A percentile compares a stretch with the other conserved stretches of the same genome.
Evolutionary conservation across 2,888 invertebrate genomes (phyloP).

Genomic region (Clepsis dumicolana): DNA sequence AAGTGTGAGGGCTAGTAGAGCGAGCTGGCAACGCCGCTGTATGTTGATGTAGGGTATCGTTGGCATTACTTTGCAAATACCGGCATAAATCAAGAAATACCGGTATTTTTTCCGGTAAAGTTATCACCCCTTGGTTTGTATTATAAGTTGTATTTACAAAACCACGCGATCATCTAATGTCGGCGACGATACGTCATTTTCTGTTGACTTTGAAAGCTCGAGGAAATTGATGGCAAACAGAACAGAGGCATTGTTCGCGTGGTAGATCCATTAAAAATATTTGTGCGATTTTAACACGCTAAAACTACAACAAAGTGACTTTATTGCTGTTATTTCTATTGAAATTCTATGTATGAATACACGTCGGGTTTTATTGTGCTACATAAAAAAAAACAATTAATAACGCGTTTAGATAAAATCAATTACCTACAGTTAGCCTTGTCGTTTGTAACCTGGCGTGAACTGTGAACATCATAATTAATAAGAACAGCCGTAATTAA

Average conservation of each 20-base stretch:
- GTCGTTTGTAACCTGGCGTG: slow-evolving; percentile 19
- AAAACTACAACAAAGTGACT: neutral
- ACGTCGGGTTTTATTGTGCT: slow-evolving; percentile 21
- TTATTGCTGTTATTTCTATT: slow-evolving; percentile 19
- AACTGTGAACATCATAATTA: neutral
- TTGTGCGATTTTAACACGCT: slow-evolving; percentile 1
- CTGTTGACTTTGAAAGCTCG: slow-evolving; percentile 12
- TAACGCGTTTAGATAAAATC: slow-evolving; percentile 34
- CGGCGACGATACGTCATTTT: slow-evolving; percentile 18
- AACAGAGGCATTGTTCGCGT: neutral
- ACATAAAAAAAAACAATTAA: slow-evolving; percentile 38
- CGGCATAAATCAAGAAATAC: too few species aligned
- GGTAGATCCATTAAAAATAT: neutral
- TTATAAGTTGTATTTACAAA: neutral
- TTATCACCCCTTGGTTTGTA: neutral
- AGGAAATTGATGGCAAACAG: slow-evolving; percentile 32
- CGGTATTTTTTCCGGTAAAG: too few species aligned
- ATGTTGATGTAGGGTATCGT: too few species aligned
- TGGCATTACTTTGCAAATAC: too few species aligned
- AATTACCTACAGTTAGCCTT: neutral
- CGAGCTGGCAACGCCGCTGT: too few species aligned
- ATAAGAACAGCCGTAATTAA: neutral
- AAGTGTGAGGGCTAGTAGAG: too few species aligned
- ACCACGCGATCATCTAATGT: slow-evolving; percentile 15
- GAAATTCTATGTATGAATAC: slow-evolving; percentile 7